Conservation (phyloP, 2,113 vertebrate genomes). For the Prochilodus magdalenae region DNA sequence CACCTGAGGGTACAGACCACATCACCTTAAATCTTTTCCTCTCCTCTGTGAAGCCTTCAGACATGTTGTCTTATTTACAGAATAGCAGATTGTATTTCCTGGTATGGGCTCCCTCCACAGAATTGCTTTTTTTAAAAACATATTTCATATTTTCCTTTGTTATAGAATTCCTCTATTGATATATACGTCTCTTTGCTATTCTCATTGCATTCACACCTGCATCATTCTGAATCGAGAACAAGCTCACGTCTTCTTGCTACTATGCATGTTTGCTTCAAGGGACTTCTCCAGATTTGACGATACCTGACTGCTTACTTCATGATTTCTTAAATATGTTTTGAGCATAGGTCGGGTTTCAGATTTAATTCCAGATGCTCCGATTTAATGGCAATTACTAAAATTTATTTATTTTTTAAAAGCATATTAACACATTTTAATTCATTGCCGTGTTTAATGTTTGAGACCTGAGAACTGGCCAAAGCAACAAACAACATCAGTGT, state of each 20-base stretch:
- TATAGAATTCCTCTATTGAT: neutral
- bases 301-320: too few species aligned
- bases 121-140: neutral
- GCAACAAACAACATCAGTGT: too few species aligned
- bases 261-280: slow-evolving; percentile 7
- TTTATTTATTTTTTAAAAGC: too few species aligned
- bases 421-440: too few species aligned
- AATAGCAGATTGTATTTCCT: neutral
- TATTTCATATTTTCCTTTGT: too few species aligned
- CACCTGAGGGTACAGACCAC: slow-evolving; percentile 75
- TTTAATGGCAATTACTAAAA: too few species aligned
- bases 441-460: too few species aligned
- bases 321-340: too few species aligned
- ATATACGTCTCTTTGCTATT: neutral
- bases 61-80: slow-evolving; percentile 4
- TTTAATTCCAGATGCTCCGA: too few species aligned
- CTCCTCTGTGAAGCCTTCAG: slow-evolving; percentile 49
- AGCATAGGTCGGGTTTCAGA: too few species aligned
- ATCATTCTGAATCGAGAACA: neutral
- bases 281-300: neutral
- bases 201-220: neutral
- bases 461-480: too few species aligned
- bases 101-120: neutral
- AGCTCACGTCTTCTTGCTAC: neutral
- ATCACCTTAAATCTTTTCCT: slow-evolving; percentile 52